Percentiles rank a stretch among this genome's conserved stretches.
Evolutionary conservation across 2,113 vertebrate genomes (phyloP).

Genomic region (Erpornis zantholeuca): DNA sequence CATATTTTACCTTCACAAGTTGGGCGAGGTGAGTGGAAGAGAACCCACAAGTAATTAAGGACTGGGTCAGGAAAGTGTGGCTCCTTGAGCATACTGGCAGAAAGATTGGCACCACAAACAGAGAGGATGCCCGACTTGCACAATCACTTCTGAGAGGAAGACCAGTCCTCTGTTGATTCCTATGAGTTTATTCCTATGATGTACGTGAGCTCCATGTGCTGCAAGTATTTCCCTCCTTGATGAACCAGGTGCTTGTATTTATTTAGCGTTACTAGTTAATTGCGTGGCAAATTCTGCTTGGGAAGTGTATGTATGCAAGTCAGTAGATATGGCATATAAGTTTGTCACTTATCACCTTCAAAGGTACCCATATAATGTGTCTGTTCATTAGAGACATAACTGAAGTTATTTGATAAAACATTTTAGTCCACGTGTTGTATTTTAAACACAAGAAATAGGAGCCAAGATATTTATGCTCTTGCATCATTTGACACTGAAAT

Average conservation of each 20-base stretch:
- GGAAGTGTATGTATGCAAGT: background rate
- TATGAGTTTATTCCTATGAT: background rate
- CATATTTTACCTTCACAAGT: background rate
- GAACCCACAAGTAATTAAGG: background rate
- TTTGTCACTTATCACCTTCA: background rate
- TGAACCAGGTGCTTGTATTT: background rate
- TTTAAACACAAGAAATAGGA: background rate
- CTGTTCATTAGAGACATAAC: background rate
- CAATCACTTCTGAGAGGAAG: background rate
- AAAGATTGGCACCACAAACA: background rate
- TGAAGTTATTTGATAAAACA: background rate
- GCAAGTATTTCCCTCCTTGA: background rate
- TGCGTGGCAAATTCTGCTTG: background rate
- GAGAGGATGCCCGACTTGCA: background rate
- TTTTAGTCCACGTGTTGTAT: background rate
- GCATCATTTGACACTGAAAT: background rate
- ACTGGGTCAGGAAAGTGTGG: background rate
- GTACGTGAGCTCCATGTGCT: accelerated
- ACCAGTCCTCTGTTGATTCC: background rate
- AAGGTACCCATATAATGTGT: background rate
- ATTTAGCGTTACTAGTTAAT: background rate
- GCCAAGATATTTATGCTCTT: background rate
- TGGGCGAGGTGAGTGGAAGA: background rate
- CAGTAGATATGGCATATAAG: background rate
- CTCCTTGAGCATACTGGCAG: background rate